Conservation (phyloP, 2,888 invertebrate species). For the Eupeodes latifasciatus region DNA sequence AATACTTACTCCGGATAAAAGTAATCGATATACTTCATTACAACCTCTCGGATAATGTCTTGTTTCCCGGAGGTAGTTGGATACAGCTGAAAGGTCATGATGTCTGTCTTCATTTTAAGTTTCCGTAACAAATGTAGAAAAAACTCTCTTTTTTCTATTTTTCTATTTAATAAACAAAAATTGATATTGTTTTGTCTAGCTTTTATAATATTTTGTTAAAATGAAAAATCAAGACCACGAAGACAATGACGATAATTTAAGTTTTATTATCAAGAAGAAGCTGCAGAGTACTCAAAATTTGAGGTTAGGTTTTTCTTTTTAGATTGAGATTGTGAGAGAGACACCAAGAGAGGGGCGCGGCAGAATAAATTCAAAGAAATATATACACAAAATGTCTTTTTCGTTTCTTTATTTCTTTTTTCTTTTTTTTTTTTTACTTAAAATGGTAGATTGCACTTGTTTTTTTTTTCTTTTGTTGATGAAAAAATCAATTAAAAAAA, state of each 20-base stretch:
- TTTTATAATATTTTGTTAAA: no score
- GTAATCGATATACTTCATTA: slow-evolving; percentile 89
- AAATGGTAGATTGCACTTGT: slow-evolving; percentile 66
- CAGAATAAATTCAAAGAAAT: slow-evolving; percentile 34
- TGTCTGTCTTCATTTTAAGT: slow-evolving; percentile 82
- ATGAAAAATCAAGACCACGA: background rate
- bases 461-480: background rate
- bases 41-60: slow-evolving; percentile 88
- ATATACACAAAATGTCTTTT: slow-evolving; percentile 23
- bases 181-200: background rate
- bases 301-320: background rate
- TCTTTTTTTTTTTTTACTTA: slow-evolving; percentile 26
- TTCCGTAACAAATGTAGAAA: slow-evolving; percentile 41
- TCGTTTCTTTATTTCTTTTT: slow-evolving; percentile 1
- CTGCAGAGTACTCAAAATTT: slow-evolving; percentile 23
- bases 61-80: slow-evolving; percentile 87
- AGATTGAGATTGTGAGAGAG: background rate
- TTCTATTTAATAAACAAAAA: background rate
- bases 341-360: slow-evolving; percentile 54
- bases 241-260: background rate
- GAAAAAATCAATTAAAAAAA: background rate
- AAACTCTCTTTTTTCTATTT: background rate
- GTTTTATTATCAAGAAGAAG: background rate
- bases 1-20: slow-evolving; percentile 89
- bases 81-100: slow-evolving; percentile 86